A percentile compares a stretch with the other conserved stretches of the same genome.
These are phyloP conservation scores for Zeuzera pyrina DNA, from an alignment of 2,888 invertebrate genomes.

Conservation along the genomic window DNA sequence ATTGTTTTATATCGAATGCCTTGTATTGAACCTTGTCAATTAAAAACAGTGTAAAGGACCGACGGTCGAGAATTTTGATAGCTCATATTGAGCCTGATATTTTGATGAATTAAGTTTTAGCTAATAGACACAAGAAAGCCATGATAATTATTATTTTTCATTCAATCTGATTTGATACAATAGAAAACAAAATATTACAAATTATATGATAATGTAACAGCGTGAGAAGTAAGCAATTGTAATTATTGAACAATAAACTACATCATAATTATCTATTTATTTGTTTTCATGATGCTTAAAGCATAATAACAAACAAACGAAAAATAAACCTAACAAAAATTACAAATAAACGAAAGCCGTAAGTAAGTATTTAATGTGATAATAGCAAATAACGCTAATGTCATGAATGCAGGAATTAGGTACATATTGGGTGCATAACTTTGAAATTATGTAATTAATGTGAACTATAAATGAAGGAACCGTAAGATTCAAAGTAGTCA, in stretches of 20 bases:
- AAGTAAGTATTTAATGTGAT: too few relatives aligned
- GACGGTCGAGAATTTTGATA: slow-evolving; percentile 58
- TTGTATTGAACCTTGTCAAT: slow-evolving; percentile 52
- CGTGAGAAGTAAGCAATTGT: slow-evolving; percentile 44
- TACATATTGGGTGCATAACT: too few relatives aligned
- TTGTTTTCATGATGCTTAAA: too few relatives aligned
- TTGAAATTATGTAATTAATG: too few relatives aligned
- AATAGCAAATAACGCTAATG: too few relatives aligned
- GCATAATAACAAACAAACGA: too few relatives aligned
- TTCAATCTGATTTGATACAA: slow-evolving; percentile 47
- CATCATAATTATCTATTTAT: slow-evolving; percentile 33
- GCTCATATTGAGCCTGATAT: slow-evolving; percentile 71
- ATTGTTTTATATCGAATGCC: slow-evolving; percentile 40
- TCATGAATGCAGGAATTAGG: too few relatives aligned
- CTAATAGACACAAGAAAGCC: slow-evolving; percentile 58
- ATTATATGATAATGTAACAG: slow-evolving; percentile 37
- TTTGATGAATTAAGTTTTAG: slow-evolving; percentile 53
- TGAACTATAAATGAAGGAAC: too few relatives aligned
- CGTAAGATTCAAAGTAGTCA: too few relatives aligned
- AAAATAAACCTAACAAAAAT: too few relatives aligned
- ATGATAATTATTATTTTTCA: slow-evolving; percentile 43
- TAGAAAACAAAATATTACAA: slow-evolving; percentile 39
- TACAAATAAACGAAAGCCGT: too few relatives aligned
- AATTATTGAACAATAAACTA: slow-evolving; percentile 64
- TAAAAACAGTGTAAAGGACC: slow-evolving; percentile 41